These are phyloP conservation scores for Netelia inedita DNA, from an alignment of 2,888 invertebrate species.

Conservation along the genomic window DNA sequence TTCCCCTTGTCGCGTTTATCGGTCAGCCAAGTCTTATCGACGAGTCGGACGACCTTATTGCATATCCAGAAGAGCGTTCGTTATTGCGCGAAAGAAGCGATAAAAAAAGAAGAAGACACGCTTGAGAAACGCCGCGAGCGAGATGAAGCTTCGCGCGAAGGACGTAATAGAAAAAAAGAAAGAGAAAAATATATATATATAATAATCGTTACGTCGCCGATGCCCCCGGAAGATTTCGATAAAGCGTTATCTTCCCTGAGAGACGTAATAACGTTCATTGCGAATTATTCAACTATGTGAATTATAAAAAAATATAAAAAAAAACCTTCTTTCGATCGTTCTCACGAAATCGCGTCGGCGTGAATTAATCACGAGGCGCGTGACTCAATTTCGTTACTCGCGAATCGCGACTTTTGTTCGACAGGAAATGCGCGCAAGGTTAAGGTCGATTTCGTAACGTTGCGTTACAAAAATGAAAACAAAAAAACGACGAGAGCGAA, in stretches of 20 bases:
- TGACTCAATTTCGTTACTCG: conserved; percentile 50
- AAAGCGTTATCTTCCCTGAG: conserved; percentile 16
- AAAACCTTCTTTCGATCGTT: conserved; percentile 13
- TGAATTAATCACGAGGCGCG: conserved; percentile 43
- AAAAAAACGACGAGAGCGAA: not conserved
- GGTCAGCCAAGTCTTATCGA: conserved; percentile 59
- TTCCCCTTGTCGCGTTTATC: conserved; percentile 38
- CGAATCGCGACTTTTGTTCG: conserved; percentile 48
- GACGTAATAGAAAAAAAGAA: not conserved
- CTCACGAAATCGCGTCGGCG: conserved; percentile 2
- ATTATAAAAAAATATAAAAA: not conserved
- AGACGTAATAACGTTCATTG: not conserved
- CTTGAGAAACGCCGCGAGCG: too few species aligned
- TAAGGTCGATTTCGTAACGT: conserved; percentile 49
- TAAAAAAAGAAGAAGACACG: not conserved
- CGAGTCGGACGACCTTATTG: conserved; percentile 48
- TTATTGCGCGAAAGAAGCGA: conserved; percentile 33
- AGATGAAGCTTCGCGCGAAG: conserved; percentile 2
- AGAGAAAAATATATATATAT: conserved; percentile 14
- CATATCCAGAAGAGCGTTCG: conserved; percentile 26
- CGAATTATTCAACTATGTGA: not conserved
- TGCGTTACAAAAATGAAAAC: conserved; percentile 7
- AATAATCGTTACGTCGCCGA: not conserved
- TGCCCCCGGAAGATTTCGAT: conserved; percentile 27
- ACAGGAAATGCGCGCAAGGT: conserved; percentile 46